These are phyloP conservation scores for Epistrophella euchroma DNA, from an alignment of 2,888 invertebrate genomes.

Conservation along the genomic window DNA sequence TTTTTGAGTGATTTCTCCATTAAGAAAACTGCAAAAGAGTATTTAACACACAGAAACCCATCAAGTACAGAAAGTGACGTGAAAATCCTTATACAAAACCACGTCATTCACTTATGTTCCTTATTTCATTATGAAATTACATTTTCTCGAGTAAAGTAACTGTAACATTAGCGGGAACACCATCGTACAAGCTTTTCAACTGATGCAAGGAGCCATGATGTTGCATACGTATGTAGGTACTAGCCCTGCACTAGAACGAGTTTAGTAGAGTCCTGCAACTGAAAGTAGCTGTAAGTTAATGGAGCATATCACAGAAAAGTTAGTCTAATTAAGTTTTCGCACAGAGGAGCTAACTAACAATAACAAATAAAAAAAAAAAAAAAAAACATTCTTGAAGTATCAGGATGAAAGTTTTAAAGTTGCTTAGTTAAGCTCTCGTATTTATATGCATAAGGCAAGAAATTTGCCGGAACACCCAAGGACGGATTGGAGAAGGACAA, in stretches of 20 bases:
- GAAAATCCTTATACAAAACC: slow-evolving; percentile 55
- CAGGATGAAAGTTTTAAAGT: slow-evolving; percentile 67
- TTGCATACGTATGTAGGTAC: no score
- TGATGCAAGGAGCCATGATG: neutral
- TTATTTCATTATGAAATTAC: slow-evolving; percentile 70
- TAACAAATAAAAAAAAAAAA: neutral
- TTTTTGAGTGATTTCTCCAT: neutral
- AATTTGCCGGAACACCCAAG: slow-evolving; percentile 16
- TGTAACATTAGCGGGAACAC: slow-evolving; percentile 45
- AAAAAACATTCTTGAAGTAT: slow-evolving; percentile 39
- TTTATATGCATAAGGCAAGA: slow-evolving; percentile 49
- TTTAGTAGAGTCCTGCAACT: slow-evolving; percentile 54
- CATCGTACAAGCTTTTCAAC: slow-evolving; percentile 34
- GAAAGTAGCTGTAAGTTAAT: slow-evolving; percentile 67
- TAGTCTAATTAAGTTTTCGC: slow-evolving; percentile 71
- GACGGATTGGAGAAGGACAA: neutral
- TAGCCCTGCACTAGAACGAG: neutral
- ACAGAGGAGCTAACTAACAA: slow-evolving; percentile 30
- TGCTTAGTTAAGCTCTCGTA: slow-evolving; percentile 33
- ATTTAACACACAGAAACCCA: slow-evolving; percentile 44
- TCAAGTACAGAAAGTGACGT: slow-evolving; percentile 61
- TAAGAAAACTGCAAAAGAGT: slow-evolving; percentile 31
- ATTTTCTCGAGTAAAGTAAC: slow-evolving; percentile 58
- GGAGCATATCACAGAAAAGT: slow-evolving; percentile 71
- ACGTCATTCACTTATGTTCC: slow-evolving; percentile 70